These are phyloP conservation scores for Agrotis exclamationis DNA, from an alignment of 2,888 invertebrate species.

Conservation along the genomic window DNA sequence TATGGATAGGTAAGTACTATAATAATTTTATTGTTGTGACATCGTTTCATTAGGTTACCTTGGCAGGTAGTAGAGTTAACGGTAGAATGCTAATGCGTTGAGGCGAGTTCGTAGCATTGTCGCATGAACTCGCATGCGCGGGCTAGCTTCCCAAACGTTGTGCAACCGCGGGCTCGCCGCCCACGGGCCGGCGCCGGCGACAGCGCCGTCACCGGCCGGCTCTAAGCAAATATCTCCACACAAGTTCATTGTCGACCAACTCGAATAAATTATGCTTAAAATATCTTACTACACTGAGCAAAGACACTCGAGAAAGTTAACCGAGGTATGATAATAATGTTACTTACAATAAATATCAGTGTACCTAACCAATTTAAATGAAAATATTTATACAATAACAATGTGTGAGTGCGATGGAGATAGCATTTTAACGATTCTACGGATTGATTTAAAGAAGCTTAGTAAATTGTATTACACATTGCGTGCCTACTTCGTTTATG, in stretches of 20 bases:
- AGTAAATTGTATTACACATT: constrained; percentile 21
- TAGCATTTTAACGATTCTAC: constrained; percentile 16
- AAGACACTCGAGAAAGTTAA: constrained; percentile 43
- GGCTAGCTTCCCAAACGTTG: constrained; percentile 83
- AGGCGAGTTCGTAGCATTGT: constrained; percentile 78
- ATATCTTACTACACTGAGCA: constrained; percentile 63
- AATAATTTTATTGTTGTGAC: constrained; percentile 61
- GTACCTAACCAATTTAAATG: constrained; percentile 34
- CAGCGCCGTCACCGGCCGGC: constrained; percentile 60
- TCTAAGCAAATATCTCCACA: constrained; percentile 70
- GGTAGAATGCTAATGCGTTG: constrained; percentile 88
- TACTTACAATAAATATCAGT: constrained; percentile 28
- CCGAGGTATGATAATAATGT: constrained; percentile 34
- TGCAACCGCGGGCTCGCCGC: constrained; percentile 85
- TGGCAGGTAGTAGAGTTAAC: constrained; percentile 83
- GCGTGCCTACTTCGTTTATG: constrained; percentile 21
- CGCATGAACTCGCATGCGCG: constrained; percentile 72
- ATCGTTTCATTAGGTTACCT: constrained; percentile 76
- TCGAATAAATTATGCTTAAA: constrained; percentile 63
- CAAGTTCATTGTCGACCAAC: constrained; percentile 87
- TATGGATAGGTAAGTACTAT: constrained; percentile 31
- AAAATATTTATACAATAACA: constrained; percentile 37
- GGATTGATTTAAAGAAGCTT: constrained; percentile 31
- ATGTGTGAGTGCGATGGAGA: constrained; percentile 25
- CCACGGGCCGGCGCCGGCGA: constrained; percentile 72